Evolutionary conservation across 2,888 invertebrate genomes (phyloP).

Genomic region (Noctua fimbriata): DNA sequence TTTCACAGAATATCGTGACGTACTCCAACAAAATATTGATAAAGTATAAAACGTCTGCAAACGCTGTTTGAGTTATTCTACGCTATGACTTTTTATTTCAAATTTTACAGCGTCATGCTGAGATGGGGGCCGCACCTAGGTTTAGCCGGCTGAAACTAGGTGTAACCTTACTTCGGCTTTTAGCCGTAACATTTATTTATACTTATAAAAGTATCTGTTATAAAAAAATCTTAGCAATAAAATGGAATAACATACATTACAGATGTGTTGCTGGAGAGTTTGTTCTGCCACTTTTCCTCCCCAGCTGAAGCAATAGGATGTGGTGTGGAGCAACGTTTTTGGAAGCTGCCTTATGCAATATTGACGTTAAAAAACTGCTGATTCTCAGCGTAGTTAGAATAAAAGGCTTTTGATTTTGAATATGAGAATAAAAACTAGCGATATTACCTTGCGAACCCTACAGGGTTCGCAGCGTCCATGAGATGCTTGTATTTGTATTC

Average conservation of each 20-base stretch:
- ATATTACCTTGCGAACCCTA: too few species aligned
- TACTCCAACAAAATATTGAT: not conserved
- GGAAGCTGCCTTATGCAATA: not conserved
- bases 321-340: not conserved
- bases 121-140: too few species aligned
- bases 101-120: too few species aligned
- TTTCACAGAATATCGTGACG: conserved; percentile 23
- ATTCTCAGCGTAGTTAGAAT: not conserved
- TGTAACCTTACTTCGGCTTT: too few species aligned
- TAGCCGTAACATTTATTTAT: not conserved
- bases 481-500: not conserved
- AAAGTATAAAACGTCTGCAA: not conserved
- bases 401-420: not conserved
- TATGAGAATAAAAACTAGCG: too few species aligned
- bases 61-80: not conserved
- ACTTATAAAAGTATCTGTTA: not conserved
- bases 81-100: not conserved
- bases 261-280: not conserved
- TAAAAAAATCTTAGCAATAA: not conserved
- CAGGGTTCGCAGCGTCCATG: not conserved
- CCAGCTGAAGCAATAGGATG: not conserved
- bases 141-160: too few species aligned
- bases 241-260: not conserved
- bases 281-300: not conserved
- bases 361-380: not conserved